phyloP scores from a whole-genome alignment of 2,888 invertebrate species.

The Adelognathus sp. region DNA sequence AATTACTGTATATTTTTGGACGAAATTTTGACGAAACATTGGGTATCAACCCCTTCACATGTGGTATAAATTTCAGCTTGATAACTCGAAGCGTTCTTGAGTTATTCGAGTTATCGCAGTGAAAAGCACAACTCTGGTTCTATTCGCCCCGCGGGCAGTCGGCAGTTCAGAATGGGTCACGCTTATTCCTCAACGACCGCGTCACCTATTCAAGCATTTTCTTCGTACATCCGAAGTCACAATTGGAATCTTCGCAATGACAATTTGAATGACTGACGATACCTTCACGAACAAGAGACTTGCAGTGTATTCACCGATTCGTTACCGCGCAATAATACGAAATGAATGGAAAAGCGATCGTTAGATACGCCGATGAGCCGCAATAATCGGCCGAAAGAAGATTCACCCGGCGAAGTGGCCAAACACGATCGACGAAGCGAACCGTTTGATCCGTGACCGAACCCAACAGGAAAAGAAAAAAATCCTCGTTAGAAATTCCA shows the following conservation, averaged over 20 bases:
- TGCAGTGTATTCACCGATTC: neutral
- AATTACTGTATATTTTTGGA: too few relatives aligned
- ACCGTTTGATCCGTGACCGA: slow-evolving; percentile 32
- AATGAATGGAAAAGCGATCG: slow-evolving; percentile 23
- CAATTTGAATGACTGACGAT: neutral
- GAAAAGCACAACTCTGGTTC: too few relatives aligned
- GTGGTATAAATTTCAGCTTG: too few relatives aligned
- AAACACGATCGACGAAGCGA: slow-evolving; percentile 28
- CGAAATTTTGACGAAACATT: too few relatives aligned
- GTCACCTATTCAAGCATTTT: neutral
- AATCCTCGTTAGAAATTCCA: slow-evolving; percentile 47
- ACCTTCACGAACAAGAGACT: neutral
- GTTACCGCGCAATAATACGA: neutral
- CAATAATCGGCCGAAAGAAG: slow-evolving; percentile 4
- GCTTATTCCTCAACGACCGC: neutral
- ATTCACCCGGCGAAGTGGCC: neutral
- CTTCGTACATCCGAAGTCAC: too few relatives aligned
- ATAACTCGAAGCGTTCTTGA: too few relatives aligned
- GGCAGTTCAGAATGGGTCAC: slow-evolving; percentile 69
- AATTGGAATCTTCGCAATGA: too few relatives aligned
- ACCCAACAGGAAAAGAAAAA: slow-evolving; percentile 42
- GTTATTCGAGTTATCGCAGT: too few relatives aligned
- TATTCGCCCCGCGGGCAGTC: too few relatives aligned
- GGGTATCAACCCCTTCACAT: too few relatives aligned
- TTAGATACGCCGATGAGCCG: slow-evolving; percentile 19